phyloP scores from a whole-genome alignment of 2,797 vertebrate species.

The Onychomys arenicola region DNA sequence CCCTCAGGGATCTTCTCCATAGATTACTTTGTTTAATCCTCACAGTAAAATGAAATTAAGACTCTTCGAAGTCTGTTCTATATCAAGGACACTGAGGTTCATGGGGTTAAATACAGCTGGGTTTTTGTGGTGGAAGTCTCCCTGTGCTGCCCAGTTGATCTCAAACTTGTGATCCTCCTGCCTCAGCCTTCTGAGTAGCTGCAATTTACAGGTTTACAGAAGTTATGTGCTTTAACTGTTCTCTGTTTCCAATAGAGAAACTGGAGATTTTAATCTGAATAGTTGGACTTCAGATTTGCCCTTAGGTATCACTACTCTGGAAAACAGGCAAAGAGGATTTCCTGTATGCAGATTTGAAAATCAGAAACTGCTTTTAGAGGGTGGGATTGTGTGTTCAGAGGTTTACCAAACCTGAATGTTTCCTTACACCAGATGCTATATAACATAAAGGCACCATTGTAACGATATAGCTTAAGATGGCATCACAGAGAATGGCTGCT shows the following conservation, averaged over 20 bases:
- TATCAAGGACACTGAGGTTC: not conserved
- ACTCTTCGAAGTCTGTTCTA: conserved; percentile 12
- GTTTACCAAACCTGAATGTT: not conserved
- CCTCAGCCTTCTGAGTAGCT: not conserved
- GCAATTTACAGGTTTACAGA: not conserved
- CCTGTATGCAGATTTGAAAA: not conserved
- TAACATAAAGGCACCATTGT: conserved; percentile 13
- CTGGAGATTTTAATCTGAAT: not conserved
- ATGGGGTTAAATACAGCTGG: not conserved
- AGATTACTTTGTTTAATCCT: conserved; percentile 39
- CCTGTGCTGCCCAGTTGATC: not conserved
- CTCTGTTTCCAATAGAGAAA: not conserved
- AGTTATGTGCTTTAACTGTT: not conserved
- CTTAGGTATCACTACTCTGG: not conserved
- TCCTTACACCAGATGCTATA: not conserved
- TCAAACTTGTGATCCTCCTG: not conserved
- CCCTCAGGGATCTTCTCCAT: not conserved
- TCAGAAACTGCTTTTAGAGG: not conserved
- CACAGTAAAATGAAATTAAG: not conserved
- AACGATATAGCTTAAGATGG: not conserved
- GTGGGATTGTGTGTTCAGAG: not conserved
- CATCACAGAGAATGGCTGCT: not conserved
- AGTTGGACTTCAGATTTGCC: not conserved
- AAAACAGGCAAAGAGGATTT: not conserved
- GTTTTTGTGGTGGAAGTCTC: not conserved